Base-by-base conservation (phyloP, 2,888 invertebrate genomes). In the Lottia gigantea region DNA sequence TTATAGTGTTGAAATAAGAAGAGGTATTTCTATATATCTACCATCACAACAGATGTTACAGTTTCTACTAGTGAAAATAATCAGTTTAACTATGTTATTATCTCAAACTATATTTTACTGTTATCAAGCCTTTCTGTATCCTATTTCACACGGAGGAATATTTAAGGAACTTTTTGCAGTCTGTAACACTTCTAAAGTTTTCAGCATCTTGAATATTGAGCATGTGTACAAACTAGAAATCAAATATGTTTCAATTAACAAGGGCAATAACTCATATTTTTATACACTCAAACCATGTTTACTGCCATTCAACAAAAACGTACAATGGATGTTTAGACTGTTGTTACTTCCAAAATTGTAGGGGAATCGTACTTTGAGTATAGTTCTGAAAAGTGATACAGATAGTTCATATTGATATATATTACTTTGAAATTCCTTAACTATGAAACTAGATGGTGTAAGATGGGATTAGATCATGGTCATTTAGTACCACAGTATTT, bases 31-130 rank as follows among this genome's bases (percentile, higher is more conserved):
- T 46, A 40, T 55, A 4, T 66, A 71, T 63, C 55, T 73, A 15
- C 73, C 73, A 7, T 73, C 73, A n/a, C 15, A 49, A 16, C 73
- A 71, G 64, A 68, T 65, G 64, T 64, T 71, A 62, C 46, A 73
- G 46, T 45, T 71, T 49, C 16, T 71, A 16, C 61, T 73, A 15
- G 66, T 63, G 2, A 31, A 63, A 26, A 19, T 68, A 8, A 15
- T 68, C 19, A 46, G 68, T 15, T 55, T 55, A 7, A 46, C 68
- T 15, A 65, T 47, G 45, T 62, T 73, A 8, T 25, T 71, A n/a
- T 14, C 55, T 6, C 55, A 65, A 31, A 71, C 62, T 16, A 49
- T 26, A 15, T 47, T n/a, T 46, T 71, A 71, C 63, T 68, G 71
- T 25, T 19, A 66, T 16, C 16, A 47, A 6, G 68, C 68, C n/a